Evolutionary conservation across 2,797 vertebrate species (phyloP).

Genomic region (Vultur gryphus): DNA sequence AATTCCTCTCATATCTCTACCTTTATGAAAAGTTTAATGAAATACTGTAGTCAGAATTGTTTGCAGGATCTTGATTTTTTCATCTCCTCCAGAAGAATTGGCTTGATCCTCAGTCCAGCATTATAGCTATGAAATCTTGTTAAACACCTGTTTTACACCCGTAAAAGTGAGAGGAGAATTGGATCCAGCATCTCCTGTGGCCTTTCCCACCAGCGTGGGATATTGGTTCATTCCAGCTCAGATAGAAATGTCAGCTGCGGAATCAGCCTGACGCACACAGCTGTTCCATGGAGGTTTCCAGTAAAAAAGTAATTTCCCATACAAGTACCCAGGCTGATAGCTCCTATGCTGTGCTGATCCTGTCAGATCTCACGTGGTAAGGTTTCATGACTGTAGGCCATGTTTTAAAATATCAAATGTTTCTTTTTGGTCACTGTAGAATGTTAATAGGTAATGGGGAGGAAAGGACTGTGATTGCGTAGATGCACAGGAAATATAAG

Average conservation of each 20-base stretch:
- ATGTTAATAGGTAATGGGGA: not conserved
- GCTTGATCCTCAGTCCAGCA: not conserved
- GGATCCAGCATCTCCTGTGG: slow-evolving; percentile 56
- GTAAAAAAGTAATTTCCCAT: slow-evolving; percentile 62
- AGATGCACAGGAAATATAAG: not conserved
- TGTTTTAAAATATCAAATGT: slow-evolving; percentile 48
- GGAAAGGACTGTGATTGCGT: not conserved
- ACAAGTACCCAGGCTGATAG: not conserved
- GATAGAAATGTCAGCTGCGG: slow-evolving; percentile 62
- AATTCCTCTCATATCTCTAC: slow-evolving; percentile 23
- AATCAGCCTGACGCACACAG: slow-evolving; percentile 39
- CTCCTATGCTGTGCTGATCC: slow-evolving; percentile 7
- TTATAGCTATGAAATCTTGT: slow-evolving; percentile 24
- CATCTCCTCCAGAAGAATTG: slow-evolving; percentile 28
- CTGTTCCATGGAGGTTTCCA: slow-evolving; percentile 54
- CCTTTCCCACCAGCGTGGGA: slow-evolving; percentile 49
- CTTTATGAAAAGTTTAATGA: slow-evolving; percentile 51
- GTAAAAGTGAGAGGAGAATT: slow-evolving; percentile 37
- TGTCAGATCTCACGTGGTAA: slow-evolving; percentile 26
- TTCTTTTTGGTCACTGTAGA: not conserved
- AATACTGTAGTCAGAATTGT: slow-evolving; percentile 10
- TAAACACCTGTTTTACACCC: slow-evolving; percentile 36
- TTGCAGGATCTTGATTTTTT: slow-evolving; percentile 28
- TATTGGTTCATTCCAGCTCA: slow-evolving; percentile 58
- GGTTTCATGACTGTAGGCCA: slow-evolving; percentile 34